Conservation (phyloP, 2,888 invertebrate species). For the Eupithecia exiguata region DNA sequence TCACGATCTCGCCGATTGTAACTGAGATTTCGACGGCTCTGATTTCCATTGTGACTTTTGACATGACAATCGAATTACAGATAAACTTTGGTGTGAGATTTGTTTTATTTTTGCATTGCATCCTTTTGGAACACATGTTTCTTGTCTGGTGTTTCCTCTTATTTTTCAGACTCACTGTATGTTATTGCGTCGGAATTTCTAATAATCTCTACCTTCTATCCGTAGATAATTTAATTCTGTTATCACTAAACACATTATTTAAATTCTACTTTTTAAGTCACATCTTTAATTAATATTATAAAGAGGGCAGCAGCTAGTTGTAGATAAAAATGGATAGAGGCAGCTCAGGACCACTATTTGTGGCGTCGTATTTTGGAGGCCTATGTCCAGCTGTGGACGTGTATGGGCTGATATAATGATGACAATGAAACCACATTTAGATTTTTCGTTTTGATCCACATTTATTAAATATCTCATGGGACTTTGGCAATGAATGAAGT, state of each 20-base stretch:
- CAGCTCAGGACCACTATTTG: no score
- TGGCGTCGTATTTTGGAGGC: no score
- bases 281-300: no score
- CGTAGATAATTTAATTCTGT: background rate
- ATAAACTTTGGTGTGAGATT: slow-evolving; percentile 41
- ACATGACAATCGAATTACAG: slow-evolving; percentile 62
- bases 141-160: slow-evolving; percentile 37
- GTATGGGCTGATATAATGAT: no score
- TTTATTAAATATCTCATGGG: background rate
- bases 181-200: background rate
- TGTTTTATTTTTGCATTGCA: slow-evolving; percentile 29
- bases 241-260: background rate
- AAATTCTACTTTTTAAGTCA: no score
- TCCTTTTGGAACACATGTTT: slow-evolving; percentile 38
- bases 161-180: background rate
- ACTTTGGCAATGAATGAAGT: no score
- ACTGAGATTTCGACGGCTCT: slow-evolving; percentile 66
- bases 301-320: no score
- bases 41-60: slow-evolving; percentile 64
- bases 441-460: background rate
- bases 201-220: background rate
- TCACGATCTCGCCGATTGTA: slow-evolving; percentile 69
- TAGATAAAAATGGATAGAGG: no score
- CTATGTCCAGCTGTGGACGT: no score
- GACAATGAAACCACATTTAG: background rate